Base-by-base conservation (phyloP, 2,113 vertebrate species). In the Vireo altiloquus region DNA sequence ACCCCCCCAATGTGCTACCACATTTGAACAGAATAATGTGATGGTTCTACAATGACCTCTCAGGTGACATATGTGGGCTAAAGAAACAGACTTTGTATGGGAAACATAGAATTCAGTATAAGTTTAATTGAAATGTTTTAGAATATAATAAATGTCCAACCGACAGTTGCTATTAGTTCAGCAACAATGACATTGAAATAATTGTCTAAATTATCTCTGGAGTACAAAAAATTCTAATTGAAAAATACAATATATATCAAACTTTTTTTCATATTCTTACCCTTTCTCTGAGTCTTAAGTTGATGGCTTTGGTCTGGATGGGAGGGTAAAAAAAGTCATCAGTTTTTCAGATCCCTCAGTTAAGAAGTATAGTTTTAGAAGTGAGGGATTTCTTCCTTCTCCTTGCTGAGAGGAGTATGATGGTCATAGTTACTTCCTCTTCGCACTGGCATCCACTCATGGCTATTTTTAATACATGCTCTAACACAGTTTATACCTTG, bases 31-130 rank as follows among this genome's bases (percentile, higher is more conserved):
- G 11, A 74, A 54, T 61, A 49, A 70, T 5, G 8, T 19, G 30
- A 17, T 1, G 0, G 13, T 23, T 37, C 13, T 94, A 19, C 23
- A 60, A 4, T 1, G 10, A 44, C 4, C 10, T 40, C 15, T 39
- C 2, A 0, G 39, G 28, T 13, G 18, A 37, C 0, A 4, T 65
- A 16, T 30, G 7, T 46, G 18, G 22, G 11, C 25, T 54, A 81
- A 68, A 80, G 50, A 81, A 89, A 72, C 24, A 52, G 8, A 42
- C 3, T 76, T 80, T 64, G 5, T 18, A 30, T 23, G 27, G 27
- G 54, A 83, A 89, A 22, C 13, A 40, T 9, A 47, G 9, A 60
- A 42, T 46, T 84, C 15, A 30, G 1, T 44, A 44, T n/a, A 82
- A 60, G 16, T 47, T 20, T 80, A 77, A 53, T 1, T 60, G 11